Base-by-base conservation (phyloP, 2,113 vertebrate species). In the Labeo rohita region DNA sequence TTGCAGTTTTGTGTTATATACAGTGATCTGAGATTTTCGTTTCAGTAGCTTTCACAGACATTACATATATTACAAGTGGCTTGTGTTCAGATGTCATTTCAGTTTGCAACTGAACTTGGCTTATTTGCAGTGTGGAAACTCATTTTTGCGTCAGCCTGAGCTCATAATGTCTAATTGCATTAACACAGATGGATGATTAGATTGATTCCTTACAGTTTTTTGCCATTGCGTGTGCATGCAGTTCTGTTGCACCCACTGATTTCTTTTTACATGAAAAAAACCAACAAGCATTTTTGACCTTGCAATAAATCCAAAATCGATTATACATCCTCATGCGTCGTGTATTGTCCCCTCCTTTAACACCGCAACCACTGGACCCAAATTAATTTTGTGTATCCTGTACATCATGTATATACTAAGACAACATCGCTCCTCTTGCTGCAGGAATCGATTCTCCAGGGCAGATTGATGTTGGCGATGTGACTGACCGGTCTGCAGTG, bases 401-500 rank as follows among this genome's bases (percentile, higher is more conserved):
- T 28, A 28, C 28, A 28, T 28, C 28, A 28, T 28, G 39, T 39
- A 39, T 39, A 39, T 39, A 39, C 39, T 39, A 39, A 39, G 39
- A 39, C 39, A 39, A 39, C 54, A 3, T 9, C 1, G 56, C 13
- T 65, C 12, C 79, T 84, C 9, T 52, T 13, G 0, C 0, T 89
- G 56, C 47, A 99, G 98, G 94, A 77, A 93, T 98, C 0, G 96
- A 99, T 23, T 94, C 96, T 8, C 98, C 98, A 2, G 94, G 90
- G 85, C 96, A 97, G 87, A 90, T 97, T 0, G 96, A 98, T 83
- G 96, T 96, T 70, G 96, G 92, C 84, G 96, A 98, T 0, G 92
- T 99, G 73, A 97, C 96, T 0, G 97, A 97, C 90, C 96, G 95
- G 63, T 97, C 96, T 0, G 97, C 96, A 0, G 93, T 98, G 13